phyloP scores from a whole-genome alignment of 1,140 invertebrate genomes.

The Meteorus sp. region DNA sequence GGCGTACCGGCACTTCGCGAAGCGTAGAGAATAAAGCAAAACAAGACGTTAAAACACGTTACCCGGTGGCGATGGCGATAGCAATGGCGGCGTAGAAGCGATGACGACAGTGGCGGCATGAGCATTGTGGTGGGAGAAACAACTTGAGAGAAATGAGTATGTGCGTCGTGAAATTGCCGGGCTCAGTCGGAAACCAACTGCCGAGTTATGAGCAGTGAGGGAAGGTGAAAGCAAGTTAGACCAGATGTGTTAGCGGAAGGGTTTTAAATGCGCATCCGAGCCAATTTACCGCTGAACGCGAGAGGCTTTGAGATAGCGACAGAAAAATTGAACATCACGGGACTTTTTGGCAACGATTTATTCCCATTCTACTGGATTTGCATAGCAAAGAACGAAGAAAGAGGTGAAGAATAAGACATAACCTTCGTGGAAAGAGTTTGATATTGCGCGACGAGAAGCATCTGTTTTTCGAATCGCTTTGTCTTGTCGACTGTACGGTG shows the following conservation, averaged over 20 bases:
- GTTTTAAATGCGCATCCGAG: slow-evolving; percentile 57
- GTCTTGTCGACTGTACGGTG: slow-evolving; percentile 12
- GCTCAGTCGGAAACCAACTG: slow-evolving; percentile 59
- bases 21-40: slow-evolving; percentile 3
- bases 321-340: slow-evolving; percentile 25
- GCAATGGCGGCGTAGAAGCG: no score
- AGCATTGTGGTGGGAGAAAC: not conserved
- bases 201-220: slow-evolving; percentile 53
- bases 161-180: slow-evolving; percentile 42
- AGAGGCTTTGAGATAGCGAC: slow-evolving; percentile 48
- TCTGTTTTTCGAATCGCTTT: slow-evolving; percentile 12
- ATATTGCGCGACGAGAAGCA: not conserved
- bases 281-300: slow-evolving; percentile 47
- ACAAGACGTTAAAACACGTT: no score
- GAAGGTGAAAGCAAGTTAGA: slow-evolving; percentile 50
- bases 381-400: slow-evolving; percentile 21
- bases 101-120: no score
- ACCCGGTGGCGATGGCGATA: no score
- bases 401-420: slow-evolving; percentile 1
- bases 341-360: not conserved
- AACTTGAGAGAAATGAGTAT: slow-evolving; percentile 26
- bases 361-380: not conserved
- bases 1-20: not conserved
- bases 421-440: slow-evolving; percentile 2
- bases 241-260: slow-evolving; percentile 55